Base-by-base conservation (phyloP, 2,888 invertebrate genomes). In the Synergus itoensis region DNA sequence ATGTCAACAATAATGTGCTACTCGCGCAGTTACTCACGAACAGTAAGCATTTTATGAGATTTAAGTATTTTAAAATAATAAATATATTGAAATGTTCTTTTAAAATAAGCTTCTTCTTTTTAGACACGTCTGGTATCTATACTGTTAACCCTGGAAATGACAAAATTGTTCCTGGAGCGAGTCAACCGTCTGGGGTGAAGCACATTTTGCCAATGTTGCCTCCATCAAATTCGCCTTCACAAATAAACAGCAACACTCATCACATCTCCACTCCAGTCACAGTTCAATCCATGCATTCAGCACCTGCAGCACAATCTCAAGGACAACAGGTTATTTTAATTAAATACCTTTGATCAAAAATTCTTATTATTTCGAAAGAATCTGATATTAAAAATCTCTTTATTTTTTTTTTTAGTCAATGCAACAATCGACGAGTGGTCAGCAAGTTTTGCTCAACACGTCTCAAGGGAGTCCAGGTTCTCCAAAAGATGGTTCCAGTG, bases 11-110 rank as follows among this genome's bases (percentile, higher is more conserved):
- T 88, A 97, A 96, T 93, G 96, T 97, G 78, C 94, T 96, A 91
- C 94, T 98, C 81, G 97, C 97, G 69, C 97, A 97, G 90, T 94
- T 98, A 84, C 95, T 98, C 85, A 96, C 96, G 76, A 94, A 93
- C 91, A 95, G 96, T 96, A 91, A 93, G 94, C 93, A 79, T 69
- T 64, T 78, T 4, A 43, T 36, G 5, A 36, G 5, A 36, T 36
- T 36, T 36, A 36, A 36, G 36, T 36, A 36, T 36, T 36, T 36
- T 7, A 36, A 36, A 36, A 36, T 5, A 36, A 36, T 36, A 36
- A 36, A 36, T 36, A 36, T 36, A 36, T 36, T 36, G 36, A 36
- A 36, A 36, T 36, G 36, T 5, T 36, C 36, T 36, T 36, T 36
- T 36, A 5, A 36, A 36, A 36, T 36, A 36, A 36, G 36, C 36